Evolutionary conservation across 2,797 vertebrate genomes (phyloP).

Genomic region (Anguilla pacifica): DNA sequence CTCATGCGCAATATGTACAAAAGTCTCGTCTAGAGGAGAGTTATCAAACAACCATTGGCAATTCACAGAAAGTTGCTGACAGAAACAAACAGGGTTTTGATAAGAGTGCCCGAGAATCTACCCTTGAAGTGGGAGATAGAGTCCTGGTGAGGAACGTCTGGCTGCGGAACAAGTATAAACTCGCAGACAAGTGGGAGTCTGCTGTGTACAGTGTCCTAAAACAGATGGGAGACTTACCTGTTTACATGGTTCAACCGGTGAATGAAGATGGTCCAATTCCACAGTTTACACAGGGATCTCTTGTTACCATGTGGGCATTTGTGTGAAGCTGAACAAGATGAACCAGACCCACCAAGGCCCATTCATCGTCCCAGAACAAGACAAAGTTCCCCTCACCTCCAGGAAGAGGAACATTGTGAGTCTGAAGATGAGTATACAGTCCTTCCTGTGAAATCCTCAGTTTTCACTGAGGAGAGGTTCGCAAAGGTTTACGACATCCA

Average conservation of each 20-base stretch:
- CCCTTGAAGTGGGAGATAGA: not conserved
- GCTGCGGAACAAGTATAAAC: not conserved
- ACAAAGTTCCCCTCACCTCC: too few species aligned
- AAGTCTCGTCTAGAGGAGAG: slow-evolving; percentile 6
- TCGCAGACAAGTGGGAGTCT: not conserved
- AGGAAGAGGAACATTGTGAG: too few species aligned
- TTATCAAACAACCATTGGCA: not conserved
- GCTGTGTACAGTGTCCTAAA: not conserved
- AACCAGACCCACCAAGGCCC: too few species aligned
- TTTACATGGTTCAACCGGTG: slow-evolving; percentile 1
- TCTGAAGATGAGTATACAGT: too few species aligned
- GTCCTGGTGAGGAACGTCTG: not conserved
- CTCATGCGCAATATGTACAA: slow-evolving; percentile 16
- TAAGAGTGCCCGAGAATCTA: too few species aligned
- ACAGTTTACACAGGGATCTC: slow-evolving; percentile 26
- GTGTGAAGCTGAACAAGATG: too few species aligned
- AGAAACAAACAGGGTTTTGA: too few species aligned
- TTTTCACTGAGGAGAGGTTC: too few species aligned
- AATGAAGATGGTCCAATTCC: not conserved
- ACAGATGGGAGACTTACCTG: slow-evolving; percentile 3
- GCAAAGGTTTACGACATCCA: too few species aligned
- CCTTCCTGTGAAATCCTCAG: too few species aligned
- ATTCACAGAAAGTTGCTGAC: not conserved
- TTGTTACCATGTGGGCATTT: slow-evolving; percentile 24
- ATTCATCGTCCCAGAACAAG: too few species aligned